Percentiles rank a stretch among this genome's conserved stretches.
Evolutionary conservation across 2,797 vertebrate genomes (phyloP).

Genomic region (Sebastiscus albofasciatus): DNA sequence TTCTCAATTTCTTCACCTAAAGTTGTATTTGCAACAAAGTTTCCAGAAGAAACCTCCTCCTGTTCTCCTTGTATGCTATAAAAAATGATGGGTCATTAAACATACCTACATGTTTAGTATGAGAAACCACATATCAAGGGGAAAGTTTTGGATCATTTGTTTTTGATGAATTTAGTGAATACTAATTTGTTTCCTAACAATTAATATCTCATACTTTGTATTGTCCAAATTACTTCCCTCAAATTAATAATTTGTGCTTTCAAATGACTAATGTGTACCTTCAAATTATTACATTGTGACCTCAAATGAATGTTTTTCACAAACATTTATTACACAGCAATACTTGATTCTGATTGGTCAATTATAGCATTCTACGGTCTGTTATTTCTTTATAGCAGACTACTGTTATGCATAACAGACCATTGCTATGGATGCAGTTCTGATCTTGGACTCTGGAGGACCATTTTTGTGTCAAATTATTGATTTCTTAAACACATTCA

Average conservation of each 20-base stretch:
- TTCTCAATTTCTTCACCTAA: background rate
- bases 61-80: background rate
- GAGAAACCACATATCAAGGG: background rate
- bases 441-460: no score
- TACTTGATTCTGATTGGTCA: no score
- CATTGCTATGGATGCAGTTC: no score
- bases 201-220: background rate
- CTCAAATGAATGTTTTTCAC: background rate
- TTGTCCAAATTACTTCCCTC: background rate
- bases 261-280: background rate
- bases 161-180: background rate
- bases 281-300: background rate
- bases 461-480: no score
- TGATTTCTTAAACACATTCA: no score
- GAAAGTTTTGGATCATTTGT: background rate
- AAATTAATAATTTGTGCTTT: background rate
- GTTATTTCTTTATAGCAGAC: no score
- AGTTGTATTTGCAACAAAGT: background rate
- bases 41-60: background rate
- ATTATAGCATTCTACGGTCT: no score
- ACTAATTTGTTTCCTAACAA: background rate
- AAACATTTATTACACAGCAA: background rate
- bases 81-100: background rate
- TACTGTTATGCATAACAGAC: no score
- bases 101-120: background rate